Base-by-base conservation (phyloP, 1,140 invertebrate species). In the Hirudo medicinalis region DNA sequence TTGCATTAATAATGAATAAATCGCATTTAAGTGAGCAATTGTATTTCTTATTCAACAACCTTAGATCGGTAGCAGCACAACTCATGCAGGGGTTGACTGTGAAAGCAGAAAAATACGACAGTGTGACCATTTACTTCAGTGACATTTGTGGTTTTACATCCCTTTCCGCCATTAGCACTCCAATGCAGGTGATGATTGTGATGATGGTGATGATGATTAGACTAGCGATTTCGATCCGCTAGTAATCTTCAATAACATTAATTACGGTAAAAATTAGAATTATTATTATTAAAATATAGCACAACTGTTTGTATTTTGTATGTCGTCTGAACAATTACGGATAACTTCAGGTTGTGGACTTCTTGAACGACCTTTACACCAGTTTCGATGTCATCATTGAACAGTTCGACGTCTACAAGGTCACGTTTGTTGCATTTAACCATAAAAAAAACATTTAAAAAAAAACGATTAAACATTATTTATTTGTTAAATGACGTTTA, bases 321-420 rank as follows among this genome's bases (percentile, higher is more conserved):
- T n/a, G n/a, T n/a, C n/a, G n/a, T n/a, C n/a, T n/a, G n/a, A n/a
- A n/a, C 92, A 93, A 0, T 86, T 95, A 75, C 76, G n/a, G n/a
- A n/a, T n/a, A n/a, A n/a, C n/a, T n/a, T n/a, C n/a, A 92, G 90
- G 92, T 98, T 40, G 93, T 98, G 0, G 91, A 94, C 78, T 84
- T 98, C 5, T 87, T 98, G 19, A 97, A 97, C 82, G 93, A 97
- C 82, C 86, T 97, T 17, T 97, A 97, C 81, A 93, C 92, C 15
- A 90, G 90, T 74, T 97, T 97, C 80, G 95, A 99, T 82, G 90
- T 90, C 0, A 93, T 96, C 75, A 92, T 97, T 73, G 94, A 93
- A 80, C 89, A 94, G 76, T 98, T 92, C 77, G 92, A 97, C 83
- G 94, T 97, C 9, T 98, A 98, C 81, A 99, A 99, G 87, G 94